phyloP scores from a whole-genome alignment of 2,888 invertebrate species.

The Chrysodeixis includens region DNA sequence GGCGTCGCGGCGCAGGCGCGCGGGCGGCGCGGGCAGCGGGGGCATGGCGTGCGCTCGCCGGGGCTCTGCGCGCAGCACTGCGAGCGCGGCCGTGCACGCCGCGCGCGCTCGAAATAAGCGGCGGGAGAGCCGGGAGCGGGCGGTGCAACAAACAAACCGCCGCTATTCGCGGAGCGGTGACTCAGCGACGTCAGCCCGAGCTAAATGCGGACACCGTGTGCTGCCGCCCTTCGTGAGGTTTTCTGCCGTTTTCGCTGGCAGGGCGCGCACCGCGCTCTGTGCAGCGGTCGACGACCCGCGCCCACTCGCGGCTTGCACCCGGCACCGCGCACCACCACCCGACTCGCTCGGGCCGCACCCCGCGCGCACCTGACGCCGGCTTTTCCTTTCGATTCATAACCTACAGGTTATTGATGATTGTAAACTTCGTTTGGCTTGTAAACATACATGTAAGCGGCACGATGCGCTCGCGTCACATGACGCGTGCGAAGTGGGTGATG shows the following conservation, averaged over 20 bases:
- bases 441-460: slow-evolving; percentile 48
- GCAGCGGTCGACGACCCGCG: slow-evolving; percentile 86
- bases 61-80: slow-evolving; percentile 83
- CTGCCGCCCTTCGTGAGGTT: slow-evolving; percentile 88
- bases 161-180: slow-evolving; percentile 87
- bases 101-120: slow-evolving; percentile 82
- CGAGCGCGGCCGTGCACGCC: slow-evolving; percentile 71
- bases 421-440: slow-evolving; percentile 55
- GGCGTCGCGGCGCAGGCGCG: slow-evolving; percentile 86
- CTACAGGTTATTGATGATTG: slow-evolving; percentile 45
- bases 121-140: slow-evolving; percentile 85
- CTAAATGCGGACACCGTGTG: slow-evolving; percentile 88
- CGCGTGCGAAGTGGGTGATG: slow-evolving; percentile 56
- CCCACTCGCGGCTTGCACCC: slow-evolving; percentile 82
- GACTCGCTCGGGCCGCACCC: slow-evolving; percentile 32
- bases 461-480: slow-evolving; percentile 54
- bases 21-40: slow-evolving; percentile 83
- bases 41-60: slow-evolving; percentile 83
- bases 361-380: slow-evolving; percentile 38
- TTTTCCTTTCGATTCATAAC: slow-evolving; percentile 46
- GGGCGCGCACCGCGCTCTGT: slow-evolving; percentile 76
- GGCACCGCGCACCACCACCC: slow-evolving; percentile 64
- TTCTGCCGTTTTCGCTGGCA: slow-evolving; percentile 84
- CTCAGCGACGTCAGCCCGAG: slow-evolving; percentile 86
- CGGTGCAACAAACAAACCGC: slow-evolving; percentile 88